Evolutionary conservation across 2,113 vertebrate genomes (phyloP).

Genomic region (Neotoma lepida): DNA sequence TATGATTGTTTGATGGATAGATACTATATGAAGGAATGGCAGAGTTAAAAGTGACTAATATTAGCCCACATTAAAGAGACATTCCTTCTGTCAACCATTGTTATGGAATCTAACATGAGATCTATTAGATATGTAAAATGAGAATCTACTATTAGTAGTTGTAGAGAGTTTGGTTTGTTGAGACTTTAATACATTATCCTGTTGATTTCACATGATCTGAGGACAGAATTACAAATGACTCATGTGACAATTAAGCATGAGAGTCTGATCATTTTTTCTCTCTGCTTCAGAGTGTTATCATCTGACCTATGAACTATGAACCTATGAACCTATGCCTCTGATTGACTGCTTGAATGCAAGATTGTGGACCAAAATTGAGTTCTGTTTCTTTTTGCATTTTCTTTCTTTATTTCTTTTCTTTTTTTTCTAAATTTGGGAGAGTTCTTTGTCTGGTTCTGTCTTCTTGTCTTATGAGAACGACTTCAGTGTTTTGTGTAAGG

Average conservation of each 20-base stretch:
- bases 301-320: background rate
- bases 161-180: background rate
- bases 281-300: background rate
- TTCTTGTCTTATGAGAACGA: background rate
- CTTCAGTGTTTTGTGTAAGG: background rate
- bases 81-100: no score
- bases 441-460: background rate
- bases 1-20: background rate
- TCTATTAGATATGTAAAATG: no score
- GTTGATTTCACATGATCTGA: background rate
- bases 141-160: background rate
- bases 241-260: background rate
- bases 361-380: background rate
- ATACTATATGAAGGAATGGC: background rate
- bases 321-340: background rate
- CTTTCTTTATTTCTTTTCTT: background rate
- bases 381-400: background rate
- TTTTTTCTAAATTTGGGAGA: background rate
- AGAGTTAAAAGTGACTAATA: background rate
- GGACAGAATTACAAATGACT: background rate
- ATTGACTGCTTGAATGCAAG: background rate
- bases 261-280: background rate
- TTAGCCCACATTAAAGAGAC: no score
- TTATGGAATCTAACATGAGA: no score
- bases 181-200: background rate